Conservation (phyloP, 2,113 vertebrate species). For the Corydoras maculifer region DNA sequence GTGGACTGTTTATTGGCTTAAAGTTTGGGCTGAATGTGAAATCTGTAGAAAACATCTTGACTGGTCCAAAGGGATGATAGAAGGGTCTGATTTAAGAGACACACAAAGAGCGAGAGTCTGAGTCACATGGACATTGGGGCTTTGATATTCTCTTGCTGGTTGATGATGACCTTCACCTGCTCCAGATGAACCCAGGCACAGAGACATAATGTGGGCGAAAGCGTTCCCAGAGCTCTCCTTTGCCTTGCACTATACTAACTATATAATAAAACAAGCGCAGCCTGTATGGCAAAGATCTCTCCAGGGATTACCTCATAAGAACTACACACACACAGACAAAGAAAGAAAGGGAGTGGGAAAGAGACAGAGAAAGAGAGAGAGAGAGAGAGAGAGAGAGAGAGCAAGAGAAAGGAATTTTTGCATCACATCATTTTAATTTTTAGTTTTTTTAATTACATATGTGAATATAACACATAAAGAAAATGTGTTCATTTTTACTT, state of each 20-base stretch:
- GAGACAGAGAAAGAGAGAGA: background rate
- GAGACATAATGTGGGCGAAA: constrained; percentile 54
- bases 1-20: constrained; percentile 39
- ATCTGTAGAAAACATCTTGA: constrained; percentile 51
- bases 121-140: constrained; percentile 32
- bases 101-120: constrained; percentile 54
- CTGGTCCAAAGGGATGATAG: constrained; percentile 48
- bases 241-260: constrained; percentile 52
- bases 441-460: too few species aligned
- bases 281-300: constrained; percentile 53
- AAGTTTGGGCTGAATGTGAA: constrained; percentile 47
- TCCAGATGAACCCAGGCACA: constrained; percentile 52
- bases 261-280: constrained; percentile 57
- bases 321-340: constrained; percentile 29
- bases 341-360: too few species aligned
- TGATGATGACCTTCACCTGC: constrained; percentile 62
- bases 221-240: constrained; percentile 57
- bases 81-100: constrained; percentile 43
- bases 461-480: too few species aligned
- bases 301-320: constrained; percentile 49
- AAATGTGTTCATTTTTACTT: too few species aligned
- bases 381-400: background rate
- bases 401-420: constrained; percentile 12
- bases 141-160: constrained; percentile 64
- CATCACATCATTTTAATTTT: too few species aligned